Conservation (phyloP, 2,113 vertebrate species). For the Caranx ignobilis region DNA sequence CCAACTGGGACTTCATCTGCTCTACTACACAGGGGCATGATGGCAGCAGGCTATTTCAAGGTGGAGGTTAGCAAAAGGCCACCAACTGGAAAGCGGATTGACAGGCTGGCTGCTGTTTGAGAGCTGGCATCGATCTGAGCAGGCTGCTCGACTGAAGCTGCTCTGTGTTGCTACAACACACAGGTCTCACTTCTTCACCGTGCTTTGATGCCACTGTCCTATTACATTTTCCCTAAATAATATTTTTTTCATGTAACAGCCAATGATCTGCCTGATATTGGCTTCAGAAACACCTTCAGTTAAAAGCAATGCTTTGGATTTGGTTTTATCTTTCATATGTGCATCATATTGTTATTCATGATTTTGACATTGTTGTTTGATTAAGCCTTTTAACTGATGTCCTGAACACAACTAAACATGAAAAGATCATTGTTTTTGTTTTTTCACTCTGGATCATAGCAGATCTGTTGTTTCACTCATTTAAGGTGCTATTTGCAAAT, state of each 20-base stretch:
- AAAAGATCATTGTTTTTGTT: background rate
- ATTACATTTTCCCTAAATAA: background rate
- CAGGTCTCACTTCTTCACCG: background rate
- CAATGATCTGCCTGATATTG: background rate
- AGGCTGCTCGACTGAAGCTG: conserved; percentile 20
- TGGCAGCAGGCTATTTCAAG: conserved; percentile 71
- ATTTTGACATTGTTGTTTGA: background rate
- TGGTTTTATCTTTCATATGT: background rate
- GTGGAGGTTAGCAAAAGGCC: conserved; percentile 61
- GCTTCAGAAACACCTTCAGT: background rate
- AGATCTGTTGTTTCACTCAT: background rate
- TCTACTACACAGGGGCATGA: conserved; percentile 48
- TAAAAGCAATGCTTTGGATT: background rate
- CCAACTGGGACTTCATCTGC: conserved; percentile 69
- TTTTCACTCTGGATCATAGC: too few relatives aligned
- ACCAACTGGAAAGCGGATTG: conserved; percentile 46
- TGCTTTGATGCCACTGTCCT: background rate
- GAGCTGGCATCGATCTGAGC: conserved; percentile 49
- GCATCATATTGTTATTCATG: background rate
- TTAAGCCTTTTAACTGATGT: background rate
- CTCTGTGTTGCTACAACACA: background rate
- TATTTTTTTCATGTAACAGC: background rate
- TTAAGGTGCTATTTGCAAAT: too few relatives aligned
- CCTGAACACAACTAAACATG: background rate
- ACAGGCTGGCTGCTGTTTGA: conserved; percentile 37